Evolutionary conservation across 2,797 vertebrate genomes (phyloP).

Genomic region (Carcharodon carcharias): DNA sequence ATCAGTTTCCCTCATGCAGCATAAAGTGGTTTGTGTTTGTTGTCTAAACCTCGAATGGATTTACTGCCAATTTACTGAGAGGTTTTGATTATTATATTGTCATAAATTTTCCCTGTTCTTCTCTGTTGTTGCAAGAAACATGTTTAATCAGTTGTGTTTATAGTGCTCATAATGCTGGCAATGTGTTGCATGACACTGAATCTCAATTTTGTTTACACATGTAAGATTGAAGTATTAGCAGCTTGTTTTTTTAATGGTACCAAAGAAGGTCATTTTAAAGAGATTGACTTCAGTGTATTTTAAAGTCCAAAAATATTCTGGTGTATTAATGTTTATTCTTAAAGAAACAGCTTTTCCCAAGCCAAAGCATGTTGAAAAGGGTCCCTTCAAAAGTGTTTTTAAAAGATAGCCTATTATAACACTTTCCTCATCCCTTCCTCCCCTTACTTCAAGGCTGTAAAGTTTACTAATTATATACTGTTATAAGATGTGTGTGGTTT

Average conservation of each 20-base stretch:
- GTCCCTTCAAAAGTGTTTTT: not conserved
- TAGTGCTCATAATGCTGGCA: not conserved
- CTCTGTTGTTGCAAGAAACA: not conserved
- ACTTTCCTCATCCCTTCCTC: not conserved
- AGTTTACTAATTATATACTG: not conserved
- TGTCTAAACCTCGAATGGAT: not conserved
- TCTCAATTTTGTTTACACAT: not conserved
- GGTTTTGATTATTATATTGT: not conserved
- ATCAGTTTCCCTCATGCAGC: not conserved
- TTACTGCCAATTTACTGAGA: not conserved
- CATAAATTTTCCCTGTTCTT: not conserved
- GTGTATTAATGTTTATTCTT: not conserved
- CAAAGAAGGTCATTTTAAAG: not conserved
- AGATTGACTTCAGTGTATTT: not conserved
- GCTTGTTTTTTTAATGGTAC: not conserved
- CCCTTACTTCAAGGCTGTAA: not conserved
- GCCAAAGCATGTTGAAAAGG: not conserved
- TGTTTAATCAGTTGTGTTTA: not conserved
- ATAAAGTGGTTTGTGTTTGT: not conserved
- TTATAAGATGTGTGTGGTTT: too few relatives aligned
- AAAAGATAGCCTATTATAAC: not conserved
- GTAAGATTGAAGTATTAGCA: not conserved
- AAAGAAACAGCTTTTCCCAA: not conserved
- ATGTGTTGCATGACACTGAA: not conserved
- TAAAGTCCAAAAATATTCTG: not conserved